Conservation (phyloP, 2,888 invertebrate genomes). For the Catocala sponsa region DNA sequence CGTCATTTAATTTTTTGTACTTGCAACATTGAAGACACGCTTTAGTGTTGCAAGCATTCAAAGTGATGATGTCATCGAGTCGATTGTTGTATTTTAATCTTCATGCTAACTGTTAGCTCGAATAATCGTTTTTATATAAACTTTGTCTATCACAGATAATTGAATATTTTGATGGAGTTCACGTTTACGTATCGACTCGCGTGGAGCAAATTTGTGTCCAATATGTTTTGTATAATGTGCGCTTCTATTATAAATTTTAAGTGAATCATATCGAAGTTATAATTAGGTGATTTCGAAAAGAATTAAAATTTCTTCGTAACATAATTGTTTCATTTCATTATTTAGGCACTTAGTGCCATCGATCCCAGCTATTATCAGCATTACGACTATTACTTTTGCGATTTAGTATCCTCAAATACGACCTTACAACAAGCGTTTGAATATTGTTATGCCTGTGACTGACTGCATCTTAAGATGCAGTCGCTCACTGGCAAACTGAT, state of each 20-base stretch:
- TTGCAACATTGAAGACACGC: constrained; percentile 9
- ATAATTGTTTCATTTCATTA: constrained; percentile 50
- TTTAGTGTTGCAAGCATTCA: constrained; percentile 20
- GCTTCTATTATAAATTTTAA: constrained; percentile 75
- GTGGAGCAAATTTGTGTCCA: constrained; percentile 53
- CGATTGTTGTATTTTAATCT: constrained; percentile 10
- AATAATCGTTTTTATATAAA: constrained; percentile 1
- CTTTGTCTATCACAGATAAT: constrained; percentile 2
- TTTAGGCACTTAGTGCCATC: too few species aligned
- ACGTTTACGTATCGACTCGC: constrained; percentile 1
- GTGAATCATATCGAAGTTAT: constrained; percentile 84
- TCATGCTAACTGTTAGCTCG: not conserved
- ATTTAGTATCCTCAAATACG: too few species aligned
- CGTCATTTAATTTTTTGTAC: constrained; percentile 4
- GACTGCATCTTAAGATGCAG: too few species aligned
- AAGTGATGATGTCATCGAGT: constrained; percentile 10
- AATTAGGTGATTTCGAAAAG: constrained; percentile 81
- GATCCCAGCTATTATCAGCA: too few species aligned
- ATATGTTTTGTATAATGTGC: constrained; percentile 60
- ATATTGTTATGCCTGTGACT: too few species aligned
- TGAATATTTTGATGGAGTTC: not conserved
- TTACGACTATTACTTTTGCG: too few species aligned
- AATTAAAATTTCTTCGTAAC: constrained; percentile 83
- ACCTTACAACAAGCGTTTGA: too few species aligned
- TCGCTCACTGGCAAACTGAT: too few species aligned